Evolutionary conservation across 1,140 invertebrate genomes (phyloP).

Genomic region (Orchesella cincta): DNA sequence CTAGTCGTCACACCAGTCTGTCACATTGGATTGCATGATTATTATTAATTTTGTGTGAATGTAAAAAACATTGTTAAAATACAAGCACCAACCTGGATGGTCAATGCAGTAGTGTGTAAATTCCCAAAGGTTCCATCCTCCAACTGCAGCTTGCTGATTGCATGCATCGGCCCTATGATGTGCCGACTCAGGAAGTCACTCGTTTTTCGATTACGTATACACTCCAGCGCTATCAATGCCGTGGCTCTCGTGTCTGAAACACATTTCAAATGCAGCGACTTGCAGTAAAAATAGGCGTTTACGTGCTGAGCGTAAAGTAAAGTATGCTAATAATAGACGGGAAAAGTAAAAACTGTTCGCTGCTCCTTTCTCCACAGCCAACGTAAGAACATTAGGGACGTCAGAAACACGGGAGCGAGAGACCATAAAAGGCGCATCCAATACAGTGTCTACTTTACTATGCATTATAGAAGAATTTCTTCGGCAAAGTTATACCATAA

Average conservation of each 20-base stretch:
- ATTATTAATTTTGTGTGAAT: too few species aligned
- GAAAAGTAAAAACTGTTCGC: neutral
- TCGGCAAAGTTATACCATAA: too few species aligned
- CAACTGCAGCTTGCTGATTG: constrained; percentile 73
- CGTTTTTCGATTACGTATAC: constrained; percentile 79
- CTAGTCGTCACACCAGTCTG: too few species aligned
- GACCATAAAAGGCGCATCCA: neutral
- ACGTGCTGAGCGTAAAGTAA: neutral
- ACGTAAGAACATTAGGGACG: neutral
- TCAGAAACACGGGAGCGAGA: neutral
- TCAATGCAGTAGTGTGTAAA: constrained; percentile 75
- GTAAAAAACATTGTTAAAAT: too few species aligned
- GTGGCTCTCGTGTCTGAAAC: constrained; percentile 76
- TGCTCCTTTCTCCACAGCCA: neutral
- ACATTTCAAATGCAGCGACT: constrained; percentile 15
- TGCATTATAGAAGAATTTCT: too few species aligned
- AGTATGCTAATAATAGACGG: neutral
- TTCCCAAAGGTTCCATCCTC: constrained; percentile 79
- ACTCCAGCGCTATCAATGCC: constrained; percentile 77
- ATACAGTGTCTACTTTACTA: too few species aligned
- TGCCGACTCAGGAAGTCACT: constrained; percentile 77
- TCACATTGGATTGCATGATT: too few species aligned
- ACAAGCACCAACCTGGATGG: constrained; percentile 70
- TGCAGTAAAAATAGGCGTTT: constrained; percentile 14
- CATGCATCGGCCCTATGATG: constrained; percentile 70